Base-by-base conservation (phyloP, 2,888 invertebrate species). In the Agrochola lychnidis region DNA sequence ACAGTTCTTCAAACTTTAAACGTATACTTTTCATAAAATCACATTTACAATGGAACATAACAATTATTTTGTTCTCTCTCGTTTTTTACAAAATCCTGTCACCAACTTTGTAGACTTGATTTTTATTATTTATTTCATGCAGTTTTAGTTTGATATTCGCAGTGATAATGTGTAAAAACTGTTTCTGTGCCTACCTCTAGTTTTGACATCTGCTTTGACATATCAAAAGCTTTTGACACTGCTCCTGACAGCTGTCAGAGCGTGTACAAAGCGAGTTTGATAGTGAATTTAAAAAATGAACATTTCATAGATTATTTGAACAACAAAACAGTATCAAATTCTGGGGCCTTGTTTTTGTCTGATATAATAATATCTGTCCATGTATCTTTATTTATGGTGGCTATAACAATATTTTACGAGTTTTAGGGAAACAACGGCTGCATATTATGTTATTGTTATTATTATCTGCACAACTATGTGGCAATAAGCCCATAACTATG, bases 351-450 rank as follows among this genome's bases (percentile, higher is more conserved):
- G 70, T 77, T 78, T 66, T 57, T 61, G 25, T 51, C 25, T 56
- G 82, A 4, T 30, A 56, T 45, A 51, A 75, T 70, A 70, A 67
- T 82, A 77, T 66, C 64, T 25, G 61, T 53, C 57, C 45, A 62
- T 82, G 51, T 57, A 70, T 61, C 40, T 64, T 80, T 80, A 57
- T 82, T 70, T 70, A 77, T 66, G 66, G 16, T 22, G 36, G 56
- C 66, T 25, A 45, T 70, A 82, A 67, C 78, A 82, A 62, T 77
- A 56, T 77, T 70, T 80, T 56, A 59, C 16, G 61, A 70, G 61
- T 82, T 70, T 82, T 80, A 70, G 69, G 57, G 67, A 57, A 62
- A 82, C 51, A 82, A 45, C 48, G 42, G 78, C 61, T 80, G 80
- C 77, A 70, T 77, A 66, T 76, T 56, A 76, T 57, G 76, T 70